Conservation (phyloP, 2,888 invertebrate species). For the Brenthis ino region DNA sequence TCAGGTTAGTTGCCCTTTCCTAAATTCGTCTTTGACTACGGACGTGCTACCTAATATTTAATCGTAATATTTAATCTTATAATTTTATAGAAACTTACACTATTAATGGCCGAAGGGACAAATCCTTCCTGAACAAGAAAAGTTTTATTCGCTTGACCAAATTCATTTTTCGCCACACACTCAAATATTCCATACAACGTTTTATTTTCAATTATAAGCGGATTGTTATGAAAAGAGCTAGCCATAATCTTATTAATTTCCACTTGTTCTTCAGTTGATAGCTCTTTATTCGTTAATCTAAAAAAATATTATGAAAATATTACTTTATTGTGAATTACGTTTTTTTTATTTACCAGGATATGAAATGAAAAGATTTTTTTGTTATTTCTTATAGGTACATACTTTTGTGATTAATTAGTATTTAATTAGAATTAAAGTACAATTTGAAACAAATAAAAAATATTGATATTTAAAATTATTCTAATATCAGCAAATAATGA, state of each 20-base stretch:
- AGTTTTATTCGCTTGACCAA: constrained; percentile 54
- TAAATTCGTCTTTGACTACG: neutral
- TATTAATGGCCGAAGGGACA: constrained; percentile 52
- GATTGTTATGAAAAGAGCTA: constrained; percentile 40
- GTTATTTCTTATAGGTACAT: too few relatives aligned
- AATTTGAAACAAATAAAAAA: too few relatives aligned
- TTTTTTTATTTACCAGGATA: too few relatives aligned
- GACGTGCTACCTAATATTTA: neutral
- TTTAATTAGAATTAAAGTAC: too few relatives aligned
- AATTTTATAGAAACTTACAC: constrained; percentile 46
- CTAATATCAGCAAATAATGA: too few relatives aligned
- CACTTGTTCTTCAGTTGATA: constrained; percentile 46
- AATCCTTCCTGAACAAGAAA: constrained; percentile 58
- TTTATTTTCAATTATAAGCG: constrained; percentile 48
- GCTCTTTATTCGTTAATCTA: constrained; percentile 51
- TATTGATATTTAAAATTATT: too few relatives aligned
- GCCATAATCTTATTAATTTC: constrained; percentile 50
- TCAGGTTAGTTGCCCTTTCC: neutral
- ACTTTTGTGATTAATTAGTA: too few relatives aligned
- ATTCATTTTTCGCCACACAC: constrained; percentile 57
- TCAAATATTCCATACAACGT: constrained; percentile 60
- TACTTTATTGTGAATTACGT: too few relatives aligned
- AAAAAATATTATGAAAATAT: constrained; percentile 4
- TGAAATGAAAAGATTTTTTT: too few relatives aligned
- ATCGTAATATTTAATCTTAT: neutral